Conservation (phyloP, 53 echinoderm and acorn worm genomes). For the Actinopyga echinites region DNA sequence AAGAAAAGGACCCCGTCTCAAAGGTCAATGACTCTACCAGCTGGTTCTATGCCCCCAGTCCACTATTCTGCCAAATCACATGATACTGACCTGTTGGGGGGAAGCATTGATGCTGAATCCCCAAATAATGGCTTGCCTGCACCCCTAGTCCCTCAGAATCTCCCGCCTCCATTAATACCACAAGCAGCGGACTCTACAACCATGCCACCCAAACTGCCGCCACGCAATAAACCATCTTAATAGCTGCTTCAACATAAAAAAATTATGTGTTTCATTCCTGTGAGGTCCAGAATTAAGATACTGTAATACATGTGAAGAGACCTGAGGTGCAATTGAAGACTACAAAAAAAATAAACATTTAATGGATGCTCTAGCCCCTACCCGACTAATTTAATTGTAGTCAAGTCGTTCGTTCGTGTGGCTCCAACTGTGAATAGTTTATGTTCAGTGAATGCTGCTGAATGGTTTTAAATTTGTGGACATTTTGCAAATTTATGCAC, state of each 20-base stretch:
- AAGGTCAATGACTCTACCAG: background rate
- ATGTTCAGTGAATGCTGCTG: no score
- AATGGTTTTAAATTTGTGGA: no score
- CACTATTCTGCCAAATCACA: background rate
- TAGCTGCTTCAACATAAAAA: background rate
- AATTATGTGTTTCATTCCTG: no score
- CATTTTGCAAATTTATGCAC: no score
- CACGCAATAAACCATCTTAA: background rate
- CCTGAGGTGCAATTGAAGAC: no score
- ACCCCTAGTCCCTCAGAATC: background rate
- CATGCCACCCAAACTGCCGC: conserved; percentile 4
- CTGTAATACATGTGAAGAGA: no score
- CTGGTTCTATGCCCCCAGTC: background rate
- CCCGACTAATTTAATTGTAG: no score
- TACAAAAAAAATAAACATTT: no score
- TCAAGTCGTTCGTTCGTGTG: no score
- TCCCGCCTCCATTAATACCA: background rate
- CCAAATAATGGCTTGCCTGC: background rate
- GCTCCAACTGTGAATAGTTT: no score
- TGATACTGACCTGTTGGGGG: conserved; percentile 1
- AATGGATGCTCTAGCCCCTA: no score
- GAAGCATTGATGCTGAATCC: background rate
- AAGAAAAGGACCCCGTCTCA: background rate
- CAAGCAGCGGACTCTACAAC: background rate
- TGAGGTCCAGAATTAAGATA: no score